These are phyloP conservation scores for Bubo bubo DNA, from an alignment of 2,113 vertebrate genomes.

Conservation along the genomic window DNA sequence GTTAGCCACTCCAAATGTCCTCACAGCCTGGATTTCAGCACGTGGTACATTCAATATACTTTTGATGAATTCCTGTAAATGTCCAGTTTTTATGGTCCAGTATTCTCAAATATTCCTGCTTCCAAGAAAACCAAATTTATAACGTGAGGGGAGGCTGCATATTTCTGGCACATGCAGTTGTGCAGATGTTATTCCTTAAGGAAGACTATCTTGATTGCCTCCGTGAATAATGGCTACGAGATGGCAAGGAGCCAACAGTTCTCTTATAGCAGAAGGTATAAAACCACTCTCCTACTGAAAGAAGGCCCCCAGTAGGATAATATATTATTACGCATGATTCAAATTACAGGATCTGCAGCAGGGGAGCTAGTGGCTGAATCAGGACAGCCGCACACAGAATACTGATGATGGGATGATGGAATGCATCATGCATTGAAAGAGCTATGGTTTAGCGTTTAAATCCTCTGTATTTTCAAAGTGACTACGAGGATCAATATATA, in stretches of 20 bases:
- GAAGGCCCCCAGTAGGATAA: conserved; percentile 83
- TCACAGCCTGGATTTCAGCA: conserved; percentile 22
- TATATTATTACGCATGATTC: conserved; percentile 87
- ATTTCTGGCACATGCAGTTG: conserved; percentile 73
- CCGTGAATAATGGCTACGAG: conserved; percentile 77
- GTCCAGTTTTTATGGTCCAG: conserved; percentile 45
- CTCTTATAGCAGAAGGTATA: conserved; percentile 80
- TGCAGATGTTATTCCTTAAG: conserved; percentile 86
- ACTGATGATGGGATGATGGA: conserved; percentile 82
- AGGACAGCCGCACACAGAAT: conserved; percentile 78
- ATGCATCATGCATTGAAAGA: conserved; percentile 77
- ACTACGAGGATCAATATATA: conserved; percentile 54
- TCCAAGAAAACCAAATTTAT: conserved; percentile 77
- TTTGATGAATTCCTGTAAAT: conserved; percentile 49
- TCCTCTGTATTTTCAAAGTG: conserved; percentile 68
- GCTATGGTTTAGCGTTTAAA: conserved; percentile 72
- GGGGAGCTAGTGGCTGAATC: conserved; percentile 79
- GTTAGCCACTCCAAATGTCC: not conserved
- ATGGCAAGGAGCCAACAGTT: conserved; percentile 77
- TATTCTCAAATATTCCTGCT: conserved; percentile 67
- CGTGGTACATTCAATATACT: conserved; percentile 42
- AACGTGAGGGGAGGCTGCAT: conserved; percentile 54
- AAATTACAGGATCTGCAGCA: conserved; percentile 85
- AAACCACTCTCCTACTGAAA: conserved; percentile 81
- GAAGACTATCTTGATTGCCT: conserved; percentile 77